phyloP scores from a whole-genome alignment of 1,140 invertebrate genomes.

The Mycetomoellerius zeteki region DNA sequence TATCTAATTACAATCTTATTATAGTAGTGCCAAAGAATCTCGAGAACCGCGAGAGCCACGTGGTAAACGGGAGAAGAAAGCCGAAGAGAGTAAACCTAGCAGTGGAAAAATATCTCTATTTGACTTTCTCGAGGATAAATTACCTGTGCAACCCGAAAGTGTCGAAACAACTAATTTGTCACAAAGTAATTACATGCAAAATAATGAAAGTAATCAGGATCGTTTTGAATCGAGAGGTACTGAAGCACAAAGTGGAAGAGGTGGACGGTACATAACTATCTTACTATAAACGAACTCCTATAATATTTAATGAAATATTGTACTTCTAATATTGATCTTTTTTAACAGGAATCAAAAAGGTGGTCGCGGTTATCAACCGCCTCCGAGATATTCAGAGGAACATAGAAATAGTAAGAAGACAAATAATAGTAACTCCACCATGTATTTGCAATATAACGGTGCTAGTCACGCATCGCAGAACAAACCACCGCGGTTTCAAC shows the following conservation, averaged over 20 bases:
- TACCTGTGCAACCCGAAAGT: slow-evolving; percentile 88
- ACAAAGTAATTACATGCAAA: slow-evolving; percentile 73
- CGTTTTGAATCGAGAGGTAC: slow-evolving; percentile 74
- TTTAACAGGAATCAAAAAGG: slow-evolving; percentile 64
- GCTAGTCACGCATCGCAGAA: slow-evolving; percentile 76
- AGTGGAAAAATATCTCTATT: slow-evolving; percentile 94
- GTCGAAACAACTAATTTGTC: slow-evolving; percentile 72
- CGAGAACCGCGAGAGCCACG: slow-evolving; percentile 82
- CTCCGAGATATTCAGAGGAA: slow-evolving; percentile 81
- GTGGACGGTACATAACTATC: slow-evolving; percentile 78
- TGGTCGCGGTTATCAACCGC: slow-evolving; percentile 80
- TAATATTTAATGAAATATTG: background rate
- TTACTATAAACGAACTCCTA: background rate
- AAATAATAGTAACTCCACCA: slow-evolving; percentile 66
- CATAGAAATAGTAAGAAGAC: slow-evolving; percentile 76
- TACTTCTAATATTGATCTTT: slow-evolving; percentile 20
- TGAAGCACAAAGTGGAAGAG: slow-evolving; percentile 76
- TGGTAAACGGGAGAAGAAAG: slow-evolving; percentile 87
- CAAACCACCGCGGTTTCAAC: slow-evolving; percentile 85
- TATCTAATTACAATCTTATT: slow-evolving; percentile 24
- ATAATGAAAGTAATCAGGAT: slow-evolving; percentile 78
- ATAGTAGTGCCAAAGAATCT: slow-evolving; percentile 70
- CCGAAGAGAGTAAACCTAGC: slow-evolving; percentile 90
- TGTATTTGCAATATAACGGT: slow-evolving; percentile 73
- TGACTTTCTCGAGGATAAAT: slow-evolving; percentile 95